phyloP scores from a whole-genome alignment of 2,797 vertebrate genomes.

The Onychomys torridus region DNA sequence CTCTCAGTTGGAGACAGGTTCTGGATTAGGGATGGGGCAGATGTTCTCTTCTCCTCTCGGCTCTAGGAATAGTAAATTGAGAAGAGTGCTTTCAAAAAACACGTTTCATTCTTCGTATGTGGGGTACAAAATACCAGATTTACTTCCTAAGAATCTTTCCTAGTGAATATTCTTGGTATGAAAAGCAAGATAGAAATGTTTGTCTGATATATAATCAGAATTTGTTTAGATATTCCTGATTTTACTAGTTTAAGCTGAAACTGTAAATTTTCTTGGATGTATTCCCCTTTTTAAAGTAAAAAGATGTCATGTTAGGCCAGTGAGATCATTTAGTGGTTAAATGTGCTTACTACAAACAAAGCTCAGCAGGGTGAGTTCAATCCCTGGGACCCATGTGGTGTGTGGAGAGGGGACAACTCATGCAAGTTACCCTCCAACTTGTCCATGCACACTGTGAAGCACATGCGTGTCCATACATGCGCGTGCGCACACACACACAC shows the following conservation, averaged over 20 bases:
- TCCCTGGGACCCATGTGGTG: not conserved
- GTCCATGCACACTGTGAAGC: not conserved
- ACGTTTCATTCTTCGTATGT: constrained; percentile 45
- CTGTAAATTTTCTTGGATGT: constrained; percentile 12
- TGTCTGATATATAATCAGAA: constrained; percentile 47
- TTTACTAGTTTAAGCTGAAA: constrained; percentile 34
- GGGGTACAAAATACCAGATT: not conserved
- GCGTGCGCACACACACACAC: not conserved
- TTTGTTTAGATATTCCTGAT: not conserved
- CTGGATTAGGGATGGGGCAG: not conserved
- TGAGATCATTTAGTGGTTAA: not conserved
- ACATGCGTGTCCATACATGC: not conserved
- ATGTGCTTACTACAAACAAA: not conserved
- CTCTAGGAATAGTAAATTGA: constrained; percentile 10
- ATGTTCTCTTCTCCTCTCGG: not conserved
- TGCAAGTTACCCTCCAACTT: not conserved
- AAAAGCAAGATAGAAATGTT: constrained; percentile 51
- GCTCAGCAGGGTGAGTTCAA: not conserved
- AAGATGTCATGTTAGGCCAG: not conserved
- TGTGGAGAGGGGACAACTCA: not conserved
- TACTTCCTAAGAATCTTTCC: not conserved
- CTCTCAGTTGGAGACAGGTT: not conserved
- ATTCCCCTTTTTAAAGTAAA: not conserved
- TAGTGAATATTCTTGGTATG: constrained; percentile 44
- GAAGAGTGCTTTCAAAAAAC: constrained; percentile 35